Percentiles rank a stretch among this genome's conserved stretches.
Evolutionary conservation across 2,797 vertebrate genomes (phyloP).

Genomic region (Thunnus albacares): DNA sequence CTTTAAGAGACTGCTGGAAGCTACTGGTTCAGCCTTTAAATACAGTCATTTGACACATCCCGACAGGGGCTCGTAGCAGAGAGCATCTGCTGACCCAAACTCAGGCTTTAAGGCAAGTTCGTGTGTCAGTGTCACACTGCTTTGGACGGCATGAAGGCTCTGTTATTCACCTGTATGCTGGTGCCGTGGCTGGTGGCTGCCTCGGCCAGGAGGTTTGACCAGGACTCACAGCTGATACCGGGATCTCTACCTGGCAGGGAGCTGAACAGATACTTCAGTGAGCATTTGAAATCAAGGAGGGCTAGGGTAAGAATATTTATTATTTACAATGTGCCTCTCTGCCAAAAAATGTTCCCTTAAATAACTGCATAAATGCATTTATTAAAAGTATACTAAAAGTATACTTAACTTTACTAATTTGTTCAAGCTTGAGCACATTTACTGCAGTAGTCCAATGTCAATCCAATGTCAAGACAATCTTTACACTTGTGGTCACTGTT

Average conservation of each 20-base stretch:
- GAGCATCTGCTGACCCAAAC: constrained; percentile 65
- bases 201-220: constrained; percentile 64
- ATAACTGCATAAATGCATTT: not conserved
- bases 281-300: constrained; percentile 77
- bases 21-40: constrained; percentile 91
- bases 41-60: constrained; percentile 87
- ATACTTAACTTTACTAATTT: not conserved
- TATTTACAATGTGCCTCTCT: constrained; percentile 3
- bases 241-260: constrained; percentile 73
- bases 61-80: constrained; percentile 75
- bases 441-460: not conserved
- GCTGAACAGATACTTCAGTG: constrained; percentile 74
- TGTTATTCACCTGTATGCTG: constrained; percentile 83
- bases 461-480: not conserved
- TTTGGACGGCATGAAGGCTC: constrained; percentile 85
- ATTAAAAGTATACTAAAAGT: not conserved
- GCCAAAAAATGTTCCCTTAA: not conserved
- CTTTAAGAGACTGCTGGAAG: constrained; percentile 87
- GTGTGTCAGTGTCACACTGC: constrained; percentile 65
- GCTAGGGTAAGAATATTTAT: constrained; percentile 67
- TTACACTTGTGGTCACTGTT: not conserved
- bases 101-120: constrained; percentile 46
- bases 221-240: constrained; percentile 57
- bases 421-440: not conserved
- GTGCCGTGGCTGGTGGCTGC: constrained; percentile 84